Base-by-base conservation (phyloP, 2,888 invertebrate genomes). In the Coenonympha arcania region DNA sequence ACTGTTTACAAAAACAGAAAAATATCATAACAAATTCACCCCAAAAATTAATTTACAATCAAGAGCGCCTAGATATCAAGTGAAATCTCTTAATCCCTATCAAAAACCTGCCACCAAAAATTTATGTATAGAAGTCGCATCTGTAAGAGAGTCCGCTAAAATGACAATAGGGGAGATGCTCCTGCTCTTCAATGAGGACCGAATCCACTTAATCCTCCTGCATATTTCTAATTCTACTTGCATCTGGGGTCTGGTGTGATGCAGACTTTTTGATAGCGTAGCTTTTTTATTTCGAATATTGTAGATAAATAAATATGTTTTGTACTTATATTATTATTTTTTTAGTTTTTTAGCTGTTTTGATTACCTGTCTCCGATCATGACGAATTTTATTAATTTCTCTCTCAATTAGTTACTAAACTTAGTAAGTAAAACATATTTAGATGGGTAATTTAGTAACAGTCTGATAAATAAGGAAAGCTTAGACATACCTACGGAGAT, bases 161-260 rank as follows among this genome's bases (percentile, higher is more conserved):
- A 76, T 70, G 71, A 71, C 72, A 73, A 69, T 68, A 60, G 67
- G 68, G 71, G 63, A 53, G 61, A 54, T 57, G 58, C 57, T 57
- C 60, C 58, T 56, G 58, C 57, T 57, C 60, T 59, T 56, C 55
- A 71, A 69, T 63, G 65, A 51, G 56, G 56, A 59, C 59, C 52
- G 61, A 72, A 68, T 62, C 69, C 71, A 73, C 72, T 75, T 77
- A 77, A 77, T 77, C 77, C 76, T 60, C 58, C 59, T 64, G 71
- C 70, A 71, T 72, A 69, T 71, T 69, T 72, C 68, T 76, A 76
- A 76, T 76, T 73, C 73, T 70, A 71, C 63, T 61, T 70, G 64
- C 76, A 77, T 75, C 78, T 76, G 77, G 68, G 78, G 63, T 69
- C 67, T 53, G 30, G 9, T 33, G 30, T 9, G 18, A 15, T n/a